A percentile compares a stretch with the other conserved stretches of the same genome.
Conservation (phyloP, 2,113 vertebrate species). For the Eretmochelys imbricata region DNA sequence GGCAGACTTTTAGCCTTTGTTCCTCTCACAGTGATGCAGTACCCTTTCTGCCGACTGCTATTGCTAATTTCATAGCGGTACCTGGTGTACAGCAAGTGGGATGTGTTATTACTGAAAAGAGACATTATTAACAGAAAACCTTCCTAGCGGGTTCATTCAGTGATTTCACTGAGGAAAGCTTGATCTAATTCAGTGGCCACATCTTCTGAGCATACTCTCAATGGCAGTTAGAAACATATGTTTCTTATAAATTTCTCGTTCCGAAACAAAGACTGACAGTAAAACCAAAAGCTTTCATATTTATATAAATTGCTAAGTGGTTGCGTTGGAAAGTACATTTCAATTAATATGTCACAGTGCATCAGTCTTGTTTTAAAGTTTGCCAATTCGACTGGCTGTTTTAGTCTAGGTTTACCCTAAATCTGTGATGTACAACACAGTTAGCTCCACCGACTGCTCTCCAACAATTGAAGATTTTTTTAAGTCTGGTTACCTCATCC, state of each 20-base stretch:
- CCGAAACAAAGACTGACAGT: conserved; percentile 84
- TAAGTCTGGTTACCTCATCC: conserved; percentile 56
- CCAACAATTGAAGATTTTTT: conserved; percentile 37
- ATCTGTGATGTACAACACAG: conserved; percentile 42
- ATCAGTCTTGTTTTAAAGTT: conserved; percentile 69
- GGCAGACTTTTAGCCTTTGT: conserved; percentile 18
- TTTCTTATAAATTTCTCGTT: conserved; percentile 88
- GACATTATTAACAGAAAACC: conserved; percentile 71
- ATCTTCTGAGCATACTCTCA: conserved; percentile 79
- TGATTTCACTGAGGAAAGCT: conserved; percentile 67
- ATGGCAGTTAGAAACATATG: conserved; percentile 88
- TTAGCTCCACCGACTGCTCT: conserved; percentile 27
- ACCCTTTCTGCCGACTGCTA: not conserved
- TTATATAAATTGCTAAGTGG: conserved; percentile 85
- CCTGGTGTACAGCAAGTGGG: not conserved
- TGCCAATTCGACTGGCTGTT: conserved; percentile 56
- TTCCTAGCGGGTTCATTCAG: conserved; percentile 60
- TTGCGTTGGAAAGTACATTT: conserved; percentile 88
- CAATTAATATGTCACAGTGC: conserved; percentile 86
- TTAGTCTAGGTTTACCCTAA: conserved; percentile 50
- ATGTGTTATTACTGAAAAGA: conserved; percentile 62
- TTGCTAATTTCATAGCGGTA: not conserved
- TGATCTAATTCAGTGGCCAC: conserved; percentile 75
- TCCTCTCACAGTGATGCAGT: conserved; percentile 22
- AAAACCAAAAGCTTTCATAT: conserved; percentile 84